A percentile compares a stretch with the other conserved stretches of the same genome.
Conservation (phyloP, 1,140 invertebrate species). For the Nomia melanderi region DNA sequence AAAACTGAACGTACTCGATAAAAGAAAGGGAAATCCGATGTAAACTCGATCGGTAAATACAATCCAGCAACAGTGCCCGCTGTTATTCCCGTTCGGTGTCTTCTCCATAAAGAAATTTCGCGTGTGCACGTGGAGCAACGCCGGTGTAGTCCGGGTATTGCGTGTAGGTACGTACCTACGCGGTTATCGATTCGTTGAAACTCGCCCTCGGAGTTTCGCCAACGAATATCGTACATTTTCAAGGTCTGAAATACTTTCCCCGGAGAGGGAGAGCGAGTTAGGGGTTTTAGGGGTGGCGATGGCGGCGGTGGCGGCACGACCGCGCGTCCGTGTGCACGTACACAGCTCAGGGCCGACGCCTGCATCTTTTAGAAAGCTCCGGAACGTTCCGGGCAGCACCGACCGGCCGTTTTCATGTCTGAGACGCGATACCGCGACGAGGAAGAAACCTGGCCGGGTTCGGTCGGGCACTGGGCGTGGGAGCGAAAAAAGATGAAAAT, state of each 20-base stretch:
- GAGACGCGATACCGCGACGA: constrained; percentile 48
- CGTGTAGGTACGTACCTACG: too few relatives aligned
- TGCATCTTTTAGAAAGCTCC: constrained; percentile 71
- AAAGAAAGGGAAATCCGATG: constrained; percentile 32
- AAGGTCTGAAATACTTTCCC: constrained; percentile 69
- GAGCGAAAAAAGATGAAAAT: constrained; percentile 15
- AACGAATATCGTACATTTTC: constrained; percentile 66
- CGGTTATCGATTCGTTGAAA: constrained; percentile 55
- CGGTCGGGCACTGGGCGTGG: background rate
- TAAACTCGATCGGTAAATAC: background rate
- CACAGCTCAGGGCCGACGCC: constrained; percentile 9
- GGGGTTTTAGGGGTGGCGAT: too few relatives aligned
- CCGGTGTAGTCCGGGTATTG: constrained; percentile 3
- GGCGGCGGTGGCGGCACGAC: constrained; percentile 19
- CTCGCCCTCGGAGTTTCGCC: constrained; percentile 28
- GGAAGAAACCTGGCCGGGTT: constrained; percentile 36
- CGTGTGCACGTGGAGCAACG: constrained; percentile 32
- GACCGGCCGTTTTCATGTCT: constrained; percentile 63
- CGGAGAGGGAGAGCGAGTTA: background rate
- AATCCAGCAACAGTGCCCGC: background rate
- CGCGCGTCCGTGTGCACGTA: too few relatives aligned
- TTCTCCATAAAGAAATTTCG: constrained; percentile 54
- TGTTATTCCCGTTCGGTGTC: constrained; percentile 10
- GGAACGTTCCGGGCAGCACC: constrained; percentile 40
- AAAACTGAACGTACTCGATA: too few relatives aligned